These are phyloP conservation scores for Lerista edwardsae DNA, from an alignment of 2,797 vertebrate species.

Conservation along the genomic window DNA sequence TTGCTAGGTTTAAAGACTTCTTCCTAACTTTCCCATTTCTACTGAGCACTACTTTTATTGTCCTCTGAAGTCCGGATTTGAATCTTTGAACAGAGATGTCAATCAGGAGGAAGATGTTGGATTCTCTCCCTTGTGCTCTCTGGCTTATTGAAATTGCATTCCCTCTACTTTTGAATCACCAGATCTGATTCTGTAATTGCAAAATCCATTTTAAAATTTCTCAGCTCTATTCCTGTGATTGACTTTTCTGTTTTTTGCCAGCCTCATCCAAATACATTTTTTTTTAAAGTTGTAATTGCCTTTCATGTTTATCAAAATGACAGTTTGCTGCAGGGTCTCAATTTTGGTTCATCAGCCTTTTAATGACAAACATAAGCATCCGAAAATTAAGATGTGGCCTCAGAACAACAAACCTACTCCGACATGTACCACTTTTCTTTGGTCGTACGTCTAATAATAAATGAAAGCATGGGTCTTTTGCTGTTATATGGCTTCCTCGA, in stretches of 20 bases:
- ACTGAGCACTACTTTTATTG: too few species aligned
- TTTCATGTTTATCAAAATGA: constrained; percentile 1
- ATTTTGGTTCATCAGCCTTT: constrained; percentile 12
- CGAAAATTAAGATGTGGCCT: not conserved
- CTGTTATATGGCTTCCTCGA: not conserved
- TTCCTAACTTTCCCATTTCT: not conserved
- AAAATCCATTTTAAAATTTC: constrained; percentile 3
- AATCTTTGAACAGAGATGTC: not conserved
- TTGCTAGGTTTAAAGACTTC: not conserved
- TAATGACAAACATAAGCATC: constrained; percentile 17
- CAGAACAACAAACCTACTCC: not conserved
- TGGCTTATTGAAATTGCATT: not conserved
- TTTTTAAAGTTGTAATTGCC: constrained; percentile 23
- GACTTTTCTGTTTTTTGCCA: not conserved
- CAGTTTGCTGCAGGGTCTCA: not conserved
- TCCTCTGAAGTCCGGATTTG: not conserved
- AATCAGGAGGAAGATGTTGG: not conserved
- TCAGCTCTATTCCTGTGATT: constrained; percentile 3
- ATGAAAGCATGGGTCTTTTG: not conserved
- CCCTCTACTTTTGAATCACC: not conserved
- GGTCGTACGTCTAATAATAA: not conserved
- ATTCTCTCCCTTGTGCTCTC: not conserved
- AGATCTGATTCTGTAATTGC: not conserved
- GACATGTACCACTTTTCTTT: not conserved
- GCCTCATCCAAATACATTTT: not conserved